Conservation (phyloP, 1,140 invertebrate genomes). For the Micrasema longulum region DNA sequence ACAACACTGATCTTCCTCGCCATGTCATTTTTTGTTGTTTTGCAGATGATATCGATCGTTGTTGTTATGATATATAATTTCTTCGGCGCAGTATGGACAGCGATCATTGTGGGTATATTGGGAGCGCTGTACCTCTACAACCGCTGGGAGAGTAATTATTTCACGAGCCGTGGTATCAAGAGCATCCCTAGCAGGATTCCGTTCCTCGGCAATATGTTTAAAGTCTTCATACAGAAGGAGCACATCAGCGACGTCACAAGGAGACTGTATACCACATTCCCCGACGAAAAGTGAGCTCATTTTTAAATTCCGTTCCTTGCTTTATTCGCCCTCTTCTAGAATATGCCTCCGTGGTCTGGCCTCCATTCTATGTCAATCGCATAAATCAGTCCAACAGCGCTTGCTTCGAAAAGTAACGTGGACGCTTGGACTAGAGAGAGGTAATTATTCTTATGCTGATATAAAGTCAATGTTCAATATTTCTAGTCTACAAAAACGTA, state of each 20-base stretch:
- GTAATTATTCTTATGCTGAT: no score
- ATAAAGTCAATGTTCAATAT: no score
- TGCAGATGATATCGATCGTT: constrained; percentile 19
- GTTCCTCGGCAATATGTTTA: constrained; percentile 19
- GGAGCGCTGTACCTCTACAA: background rate
- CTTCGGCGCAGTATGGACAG: constrained; percentile 3
- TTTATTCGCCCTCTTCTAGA: no score
- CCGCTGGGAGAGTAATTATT: constrained; percentile 9
- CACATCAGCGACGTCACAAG: constrained; percentile 1
- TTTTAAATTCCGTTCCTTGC: no score
- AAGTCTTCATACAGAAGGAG: constrained; percentile 23
- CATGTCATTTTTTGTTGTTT: background rate
- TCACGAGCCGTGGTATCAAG: constrained; percentile 13
- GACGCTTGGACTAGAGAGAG: no score
- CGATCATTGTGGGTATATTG: background rate
- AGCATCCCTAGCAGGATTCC: background rate
- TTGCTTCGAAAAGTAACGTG: no score
- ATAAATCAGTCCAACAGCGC: no score
- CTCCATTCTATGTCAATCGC: no score
- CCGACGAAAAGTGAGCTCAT: constrained; percentile 28
- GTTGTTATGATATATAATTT: background rate
- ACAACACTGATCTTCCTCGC: no score
- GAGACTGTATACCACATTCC: background rate
- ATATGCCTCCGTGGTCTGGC: no score
- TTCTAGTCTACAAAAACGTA: no score